Evolutionary conservation across 2,888 invertebrate species (phyloP).

Genomic region (Leptopilina myrica): DNA sequence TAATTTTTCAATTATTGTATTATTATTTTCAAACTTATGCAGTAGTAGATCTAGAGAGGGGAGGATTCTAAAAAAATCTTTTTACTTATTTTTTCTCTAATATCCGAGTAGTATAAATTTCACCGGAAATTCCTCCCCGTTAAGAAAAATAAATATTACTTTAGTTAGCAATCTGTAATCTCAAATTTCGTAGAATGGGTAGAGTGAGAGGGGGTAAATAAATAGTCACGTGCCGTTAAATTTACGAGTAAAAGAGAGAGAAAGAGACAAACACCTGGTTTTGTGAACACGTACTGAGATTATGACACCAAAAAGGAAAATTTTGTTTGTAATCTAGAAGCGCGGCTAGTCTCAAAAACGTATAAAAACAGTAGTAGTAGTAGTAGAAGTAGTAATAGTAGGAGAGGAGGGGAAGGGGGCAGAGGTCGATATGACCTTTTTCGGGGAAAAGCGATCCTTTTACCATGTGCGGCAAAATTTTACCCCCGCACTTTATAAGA

Average conservation of each 20-base stretch:
- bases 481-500: background rate
- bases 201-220: too few relatives aligned
- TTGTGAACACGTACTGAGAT: slow-evolving; percentile 12
- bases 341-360: too few relatives aligned
- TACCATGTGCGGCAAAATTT: slow-evolving; percentile 52
- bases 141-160: too few relatives aligned
- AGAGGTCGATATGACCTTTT: slow-evolving; percentile 52
- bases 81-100: background rate
- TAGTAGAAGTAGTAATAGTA: background rate
- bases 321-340: too few relatives aligned
- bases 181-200: too few relatives aligned
- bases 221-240: too few relatives aligned
- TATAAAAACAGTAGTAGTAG: too few relatives aligned
- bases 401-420: background rate
- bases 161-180: too few relatives aligned
- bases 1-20: too few relatives aligned
- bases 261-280: slow-evolving; percentile 25
- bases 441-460: slow-evolving; percentile 53
- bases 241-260: background rate
- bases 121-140: background rate
- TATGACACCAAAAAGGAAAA: slow-evolving; percentile 1
- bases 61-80: too few relatives aligned
- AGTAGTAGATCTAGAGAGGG: too few relatives aligned
- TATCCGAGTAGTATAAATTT: background rate
- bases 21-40: too few relatives aligned